Evolutionary conservation across 2,888 invertebrate species (phyloP), one percentile per base, ranked within the genome.

Genomic region (Thereva unica): DNA sequence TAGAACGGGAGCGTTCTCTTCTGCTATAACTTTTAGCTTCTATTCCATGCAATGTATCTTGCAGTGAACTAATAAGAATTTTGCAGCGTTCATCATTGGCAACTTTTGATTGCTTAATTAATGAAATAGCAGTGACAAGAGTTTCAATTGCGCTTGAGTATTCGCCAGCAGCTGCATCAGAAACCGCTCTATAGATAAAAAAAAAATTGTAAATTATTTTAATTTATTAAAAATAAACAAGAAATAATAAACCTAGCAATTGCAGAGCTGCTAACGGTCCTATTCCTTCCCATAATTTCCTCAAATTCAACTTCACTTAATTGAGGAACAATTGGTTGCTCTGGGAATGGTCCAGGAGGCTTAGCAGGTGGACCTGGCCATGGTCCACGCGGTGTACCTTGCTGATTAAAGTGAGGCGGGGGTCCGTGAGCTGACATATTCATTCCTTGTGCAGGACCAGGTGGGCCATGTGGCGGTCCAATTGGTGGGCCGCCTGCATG

Each of bases 111-210:
- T 98, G 97, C 80, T 97, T 97, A 73, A 99, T 99, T 67, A 99
- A 85, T 6, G 97, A 97, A 75, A 99, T 97, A 5, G 99, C 99
- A 0, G 99, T 99, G 68, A 97, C 96, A 71, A 99, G 85, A 3
- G 99, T 99, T 83, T 99, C 98, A 71, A 99, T 97, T 57, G 99
- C 99, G 80, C 95, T 95, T 2, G 95, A 95, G 82, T 94, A 97
- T 82, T 99, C 98, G 7, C 97, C 96, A 67, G 95, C 94, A 50
- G 96, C 95, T 3, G 97, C 97, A 83, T 98, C 98, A 57, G 95
- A 93, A 45, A 99, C 97, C 8, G 99, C 99, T 68, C 98, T 84
- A 53, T 8, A 10, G 40, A 57, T 64, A 12, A 38, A 54, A 53
- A n/a, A 5, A 40, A 37, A 34, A 6, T 34, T 1, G 34, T 23